These are phyloP conservation scores for Morbakka virulenta DNA, from an alignment of 30 jellyfish, hydroid and myxozoan species.

Conservation along the genomic window DNA sequence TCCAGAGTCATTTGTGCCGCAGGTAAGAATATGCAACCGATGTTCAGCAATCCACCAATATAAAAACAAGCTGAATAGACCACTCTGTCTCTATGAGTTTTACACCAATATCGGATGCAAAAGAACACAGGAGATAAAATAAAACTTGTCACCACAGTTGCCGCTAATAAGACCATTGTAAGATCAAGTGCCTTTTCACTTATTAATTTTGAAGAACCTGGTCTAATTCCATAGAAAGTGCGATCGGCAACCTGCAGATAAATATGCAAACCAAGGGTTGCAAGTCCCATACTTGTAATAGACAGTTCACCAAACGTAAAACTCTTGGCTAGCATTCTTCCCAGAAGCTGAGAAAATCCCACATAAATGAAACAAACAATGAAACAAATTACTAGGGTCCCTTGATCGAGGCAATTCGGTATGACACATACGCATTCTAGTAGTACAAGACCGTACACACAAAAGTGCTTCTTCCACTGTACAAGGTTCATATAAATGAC, in stretches of 20 bases:
- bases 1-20: constrained; percentile 18
- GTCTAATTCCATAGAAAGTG: background rate
- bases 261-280: background rate
- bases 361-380: no score
- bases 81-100: constrained; percentile 20
- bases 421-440: background rate
- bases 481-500: background rate
- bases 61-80: constrained; percentile 43
- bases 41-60: constrained; percentile 57
- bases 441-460: background rate
- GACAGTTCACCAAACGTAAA: constrained; percentile 65
- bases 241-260: background rate
- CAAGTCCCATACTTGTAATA: constrained; percentile 33
- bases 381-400: background rate
- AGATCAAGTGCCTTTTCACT: background rate
- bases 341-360: background rate
- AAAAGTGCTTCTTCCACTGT: background rate
- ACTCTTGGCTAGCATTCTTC: constrained; percentile 41
- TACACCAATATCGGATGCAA: constrained; percentile 34
- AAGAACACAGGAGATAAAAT: constrained; percentile 55
- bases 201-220: no score
- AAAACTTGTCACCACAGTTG: constrained; percentile 14
- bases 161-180: background rate
- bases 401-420: background rate
- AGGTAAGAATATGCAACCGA: constrained; percentile 42